A percentile compares a stretch with the other conserved stretches of the same genome.
These are phyloP conservation scores for Coelinius sp. DNA, from an alignment of 2,888 invertebrate genomes.

Conservation along the genomic window DNA sequence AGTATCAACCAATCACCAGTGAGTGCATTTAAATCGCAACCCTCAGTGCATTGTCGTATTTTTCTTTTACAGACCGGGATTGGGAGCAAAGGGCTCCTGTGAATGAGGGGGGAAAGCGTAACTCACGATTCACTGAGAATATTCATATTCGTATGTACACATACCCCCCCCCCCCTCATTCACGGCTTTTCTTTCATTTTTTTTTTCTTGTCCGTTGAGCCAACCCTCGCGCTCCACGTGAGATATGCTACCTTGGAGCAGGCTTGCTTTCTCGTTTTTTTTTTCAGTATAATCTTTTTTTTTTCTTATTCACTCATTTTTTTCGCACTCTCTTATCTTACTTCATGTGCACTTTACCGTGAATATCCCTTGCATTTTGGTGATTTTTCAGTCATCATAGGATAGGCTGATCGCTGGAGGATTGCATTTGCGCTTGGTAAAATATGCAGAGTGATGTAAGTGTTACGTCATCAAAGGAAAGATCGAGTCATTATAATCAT, in stretches of 20 bases:
- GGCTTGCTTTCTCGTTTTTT: background rate
- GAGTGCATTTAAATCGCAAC: conserved; percentile 68
- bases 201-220: conserved; percentile 30
- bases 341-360: conserved; percentile 2
- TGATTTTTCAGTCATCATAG: background rate
- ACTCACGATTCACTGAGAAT: conserved; percentile 31
- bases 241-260: conserved; percentile 12
- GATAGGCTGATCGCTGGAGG: background rate
- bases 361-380: background rate
- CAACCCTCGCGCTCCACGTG: conserved; percentile 8
- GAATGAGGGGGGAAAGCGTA: conserved; percentile 6
- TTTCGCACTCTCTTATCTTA: background rate
- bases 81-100: conserved; percentile 13
- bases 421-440: background rate
- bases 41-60: conserved; percentile 65
- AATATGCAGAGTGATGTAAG: too few relatives aligned
- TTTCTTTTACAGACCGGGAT: conserved; percentile 59
- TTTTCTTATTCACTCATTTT: background rate
- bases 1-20: conserved; percentile 60
- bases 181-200: conserved; percentile 31
- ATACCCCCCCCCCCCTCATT: conserved; percentile 5
- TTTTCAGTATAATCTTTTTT: background rate
- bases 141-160: conserved; percentile 44
- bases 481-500: too few relatives aligned
- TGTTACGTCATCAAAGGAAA: too few relatives aligned